Percentiles rank a stretch among this genome's conserved stretches.
Evolutionary conservation across 2,797 vertebrate species (phyloP).

Genomic region (Siniperca undulata): DNA sequence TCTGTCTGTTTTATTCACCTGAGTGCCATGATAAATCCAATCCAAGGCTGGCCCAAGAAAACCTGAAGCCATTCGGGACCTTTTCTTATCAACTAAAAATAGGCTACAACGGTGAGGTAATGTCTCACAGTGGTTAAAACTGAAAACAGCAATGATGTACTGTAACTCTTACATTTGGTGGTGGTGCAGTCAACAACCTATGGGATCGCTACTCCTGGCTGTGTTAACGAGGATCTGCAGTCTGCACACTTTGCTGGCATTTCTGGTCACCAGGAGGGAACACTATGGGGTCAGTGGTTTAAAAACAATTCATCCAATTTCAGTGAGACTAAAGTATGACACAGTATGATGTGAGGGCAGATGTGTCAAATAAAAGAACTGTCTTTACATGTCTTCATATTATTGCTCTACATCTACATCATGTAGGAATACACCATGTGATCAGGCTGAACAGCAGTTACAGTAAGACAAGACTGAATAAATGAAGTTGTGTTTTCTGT

Average conservation of each 20-base stretch:
- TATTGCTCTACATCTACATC: not conserved
- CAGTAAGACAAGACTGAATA: not conserved
- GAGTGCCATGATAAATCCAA: not conserved
- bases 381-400: conserved; percentile 5
- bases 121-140: not conserved
- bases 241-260: conserved; percentile 4
- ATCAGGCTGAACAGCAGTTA: not conserved
- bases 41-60: not conserved
- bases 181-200: not conserved
- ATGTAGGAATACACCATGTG: not conserved
- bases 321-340: not conserved
- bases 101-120: not conserved
- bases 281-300: not conserved
- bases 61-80: not conserved
- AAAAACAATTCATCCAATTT: not conserved
- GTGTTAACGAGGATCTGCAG: not conserved
- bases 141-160: conserved; percentile 3
- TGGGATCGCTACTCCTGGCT: not conserved
- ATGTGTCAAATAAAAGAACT: conserved; percentile 1
- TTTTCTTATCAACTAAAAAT: not conserved
- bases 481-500: not conserved
- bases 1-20: not conserved
- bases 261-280: not conserved
- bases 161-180: not conserved
- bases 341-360: not conserved